Percentiles rank a stretch among this genome's conserved stretches.
Conservation (phyloP, 2,113 vertebrate species). For the Lophochroa leadbeateri region DNA sequence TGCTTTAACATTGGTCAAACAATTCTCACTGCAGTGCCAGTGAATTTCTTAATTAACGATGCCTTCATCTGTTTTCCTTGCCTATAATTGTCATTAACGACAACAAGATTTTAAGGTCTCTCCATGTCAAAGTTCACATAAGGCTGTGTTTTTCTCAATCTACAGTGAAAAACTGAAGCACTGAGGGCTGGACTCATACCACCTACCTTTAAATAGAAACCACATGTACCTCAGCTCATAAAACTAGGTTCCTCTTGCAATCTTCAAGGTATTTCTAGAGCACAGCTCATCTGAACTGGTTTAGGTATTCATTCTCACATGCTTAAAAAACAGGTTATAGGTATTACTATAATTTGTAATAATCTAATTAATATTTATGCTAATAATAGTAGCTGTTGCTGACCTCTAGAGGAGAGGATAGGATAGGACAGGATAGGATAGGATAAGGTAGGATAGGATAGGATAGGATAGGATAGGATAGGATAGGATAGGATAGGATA, state of each 20-base stretch:
- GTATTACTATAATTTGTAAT: background rate
- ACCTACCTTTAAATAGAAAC: background rate
- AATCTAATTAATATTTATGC: background rate
- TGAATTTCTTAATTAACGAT: background rate
- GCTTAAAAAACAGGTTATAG: background rate
- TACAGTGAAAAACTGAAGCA: background rate
- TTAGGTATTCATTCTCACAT: background rate
- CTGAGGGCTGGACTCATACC: background rate
- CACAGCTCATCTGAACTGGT: background rate
- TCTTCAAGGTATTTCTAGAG: background rate
- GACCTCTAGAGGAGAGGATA: background rate
- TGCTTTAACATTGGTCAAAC: background rate
- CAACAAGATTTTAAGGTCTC: background rate
- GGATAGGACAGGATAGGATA: background rate
- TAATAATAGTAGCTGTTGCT: background rate
- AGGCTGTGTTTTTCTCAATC: background rate
- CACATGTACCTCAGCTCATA: background rate
- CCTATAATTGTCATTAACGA: background rate
- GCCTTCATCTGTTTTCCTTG: background rate
- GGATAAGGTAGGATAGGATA: background rate
- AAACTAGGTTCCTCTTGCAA: background rate
- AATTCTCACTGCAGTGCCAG: background rate
- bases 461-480: background rate
- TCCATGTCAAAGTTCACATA: background rate
- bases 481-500: background rate